Base-by-base conservation (phyloP, 1,140 invertebrate species). In the Acromyrmex charruanus region DNA sequence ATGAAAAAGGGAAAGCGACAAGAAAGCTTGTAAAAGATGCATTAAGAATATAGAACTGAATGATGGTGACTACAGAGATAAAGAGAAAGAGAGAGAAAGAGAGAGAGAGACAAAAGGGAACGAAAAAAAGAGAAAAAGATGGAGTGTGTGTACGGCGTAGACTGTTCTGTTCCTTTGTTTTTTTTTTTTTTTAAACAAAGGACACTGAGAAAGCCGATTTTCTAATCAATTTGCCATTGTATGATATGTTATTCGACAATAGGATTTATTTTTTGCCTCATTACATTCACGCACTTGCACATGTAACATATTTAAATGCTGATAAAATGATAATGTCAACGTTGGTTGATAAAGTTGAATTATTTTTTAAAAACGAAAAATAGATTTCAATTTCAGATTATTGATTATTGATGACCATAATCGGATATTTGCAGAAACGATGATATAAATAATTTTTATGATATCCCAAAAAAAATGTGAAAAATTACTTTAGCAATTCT, bases 81-180 rank as follows among this genome's bases (percentile, higher is more conserved):
- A 18, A 88, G 3, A 28, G 51, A 71, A 55, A 71, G 39, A 55
- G 39, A 53, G 31, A 51, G 9, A 25, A 39, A 14, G 44, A 49
- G 0, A 66, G 9, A 31, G 2, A 66, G 10, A 28, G n/a, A 44
- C 44, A 18, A 51, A 16, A 31, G 71, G 21, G 25, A 28, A 18
- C 4, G 39, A 59, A 7, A 49, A 18, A 53, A 21, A 53, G 28
- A 59, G 35, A 28, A 61, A 75, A 21, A 59, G n/a, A 75, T 35
- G 12, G n/a, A 39, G 53, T 59, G 72, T 39, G 31, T 59, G 72
- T 61, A 55, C 53, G 86, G 81, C 81, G 75, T 77, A 90, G 53
- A 89, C 53, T 72, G 16, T 80, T 82, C 18, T 25, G 61, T 90
- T 89, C 85, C 88, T 85, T 88, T 90, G 79, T 58, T 65, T 88